These are phyloP conservation scores for Drosophila burlai DNA, from an alignment of 1,140 invertebrate genomes.

Conservation along the genomic window DNA sequence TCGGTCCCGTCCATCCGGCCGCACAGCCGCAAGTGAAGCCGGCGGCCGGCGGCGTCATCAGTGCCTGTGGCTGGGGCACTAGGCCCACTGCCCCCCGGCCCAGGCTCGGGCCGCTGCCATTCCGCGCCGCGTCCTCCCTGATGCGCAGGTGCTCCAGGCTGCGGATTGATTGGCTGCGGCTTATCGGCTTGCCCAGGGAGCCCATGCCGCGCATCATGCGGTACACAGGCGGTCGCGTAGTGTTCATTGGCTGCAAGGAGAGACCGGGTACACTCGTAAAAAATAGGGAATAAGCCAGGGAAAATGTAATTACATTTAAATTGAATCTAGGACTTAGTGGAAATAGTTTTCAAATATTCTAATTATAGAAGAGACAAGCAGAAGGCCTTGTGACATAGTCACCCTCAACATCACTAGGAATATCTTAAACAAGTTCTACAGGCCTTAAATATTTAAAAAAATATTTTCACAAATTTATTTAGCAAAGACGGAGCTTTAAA, in stretches of 20 bases:
- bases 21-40: constrained; percentile 93
- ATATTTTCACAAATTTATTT: not conserved
- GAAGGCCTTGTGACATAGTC: not conserved
- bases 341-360: not conserved
- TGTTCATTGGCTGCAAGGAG: constrained; percentile 56
- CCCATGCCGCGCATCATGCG: constrained; percentile 85
- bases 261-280: constrained; percentile 8
- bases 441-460: not conserved
- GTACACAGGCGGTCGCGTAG: constrained; percentile 69
- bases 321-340: no score
- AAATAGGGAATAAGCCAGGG: not conserved
- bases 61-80: constrained; percentile 23
- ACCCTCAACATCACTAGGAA: no score
- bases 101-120: constrained; percentile 25
- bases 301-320: not conserved
- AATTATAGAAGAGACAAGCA: not conserved
- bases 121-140: constrained; percentile 40
- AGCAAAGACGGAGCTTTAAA: not conserved
- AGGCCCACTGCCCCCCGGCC: constrained; percentile 1
- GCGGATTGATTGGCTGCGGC: constrained; percentile 74
- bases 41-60: constrained; percentile 68
- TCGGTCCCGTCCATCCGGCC: constrained; percentile 93
- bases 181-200: constrained; percentile 85
- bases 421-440: not conserved
- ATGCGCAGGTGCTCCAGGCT: constrained; percentile 60